Base-by-base conservation (phyloP, 2,888 invertebrate species). In the Endomychus coccineus region DNA sequence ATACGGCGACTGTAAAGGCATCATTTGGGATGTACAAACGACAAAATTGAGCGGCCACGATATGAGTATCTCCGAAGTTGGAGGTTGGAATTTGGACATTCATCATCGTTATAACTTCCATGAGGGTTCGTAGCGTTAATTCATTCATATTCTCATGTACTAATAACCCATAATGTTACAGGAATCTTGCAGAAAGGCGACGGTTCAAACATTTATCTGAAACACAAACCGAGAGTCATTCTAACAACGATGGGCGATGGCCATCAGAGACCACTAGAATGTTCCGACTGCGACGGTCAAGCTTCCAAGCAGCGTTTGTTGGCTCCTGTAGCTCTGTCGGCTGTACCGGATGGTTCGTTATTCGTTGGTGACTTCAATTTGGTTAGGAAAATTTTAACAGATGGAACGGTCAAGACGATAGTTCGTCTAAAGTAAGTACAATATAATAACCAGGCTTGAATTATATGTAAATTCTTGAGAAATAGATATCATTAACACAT, bases 91-190 rank as follows among this genome's bases (percentile, higher is more conserved):
- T 65, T 71, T 98, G 50, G 92, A 97, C 62, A 91, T 96, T 45
- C 96, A 97, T 69, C 96, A 97, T 60, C 77, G 95, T 51, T 95
- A 96, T 64, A 97, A 98, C 65, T 92, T 91, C 75, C 92, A 96
- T 59, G 95, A 96, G 72, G 96, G 86, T 84, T 64, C 41, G 36
- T 39, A 4, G 5, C 11, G 6, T 9, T 25, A 10, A 7, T 11
- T 25, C 6, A 12, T 25, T 25, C 11, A 9, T 6, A 25, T 12
- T 25, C 11, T 25, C 11, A n/a, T n/a, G n/a, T n/a, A n/a, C n/a
- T n/a, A n/a, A n/a, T n/a, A n/a, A n/a, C n/a, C n/a, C n/a, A n/a
- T n/a, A n/a, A 11, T 6, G 2, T 34, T 61, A 5, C 61, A 84
- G 85, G 94, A 16, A 94, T 97, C 43, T 71, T 97, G 1, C 95